Conservation (phyloP, 2,113 vertebrate species). For the Actinemys pallida region DNA sequence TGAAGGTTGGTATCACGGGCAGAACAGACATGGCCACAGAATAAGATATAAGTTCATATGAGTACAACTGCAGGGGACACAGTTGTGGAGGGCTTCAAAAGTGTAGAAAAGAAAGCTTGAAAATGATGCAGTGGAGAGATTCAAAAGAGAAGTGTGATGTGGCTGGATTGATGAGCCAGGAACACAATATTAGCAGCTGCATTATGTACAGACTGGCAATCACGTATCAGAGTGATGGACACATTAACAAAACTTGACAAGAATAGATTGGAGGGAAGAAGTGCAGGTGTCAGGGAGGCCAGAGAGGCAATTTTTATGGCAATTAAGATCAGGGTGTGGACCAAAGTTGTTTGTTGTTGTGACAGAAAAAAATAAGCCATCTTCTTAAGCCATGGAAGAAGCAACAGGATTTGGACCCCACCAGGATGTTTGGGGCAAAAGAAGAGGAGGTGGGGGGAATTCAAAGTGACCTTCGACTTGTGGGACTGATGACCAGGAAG, state of each 20-base stretch:
- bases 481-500: not conserved
- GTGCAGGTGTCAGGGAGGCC: not conserved
- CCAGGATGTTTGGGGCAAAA: accelerated
- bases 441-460: not conserved
- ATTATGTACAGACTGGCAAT: not conserved
- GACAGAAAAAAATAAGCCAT: not conserved
- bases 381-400: not conserved
- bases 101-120: not conserved
- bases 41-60: not conserved
- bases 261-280: not conserved
- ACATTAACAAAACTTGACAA: not conserved
- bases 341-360: not conserved
- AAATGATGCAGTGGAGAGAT: not conserved
- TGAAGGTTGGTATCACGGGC: not conserved
- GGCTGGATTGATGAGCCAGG: not conserved
- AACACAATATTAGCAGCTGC: not conserved
- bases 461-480: not conserved
- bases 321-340: not conserved
- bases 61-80: not conserved
- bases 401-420: not conserved
- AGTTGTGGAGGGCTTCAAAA: not conserved
- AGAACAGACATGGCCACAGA: not conserved
- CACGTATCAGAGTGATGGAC: not conserved
- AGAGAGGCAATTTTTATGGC: not conserved
- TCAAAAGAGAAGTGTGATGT: not conserved